A percentile compares a stretch with the other conserved stretches of the same genome.
Evolutionary conservation across 2,888 invertebrate species (phyloP).

Genomic region (Cheilosia vernalis): DNA sequence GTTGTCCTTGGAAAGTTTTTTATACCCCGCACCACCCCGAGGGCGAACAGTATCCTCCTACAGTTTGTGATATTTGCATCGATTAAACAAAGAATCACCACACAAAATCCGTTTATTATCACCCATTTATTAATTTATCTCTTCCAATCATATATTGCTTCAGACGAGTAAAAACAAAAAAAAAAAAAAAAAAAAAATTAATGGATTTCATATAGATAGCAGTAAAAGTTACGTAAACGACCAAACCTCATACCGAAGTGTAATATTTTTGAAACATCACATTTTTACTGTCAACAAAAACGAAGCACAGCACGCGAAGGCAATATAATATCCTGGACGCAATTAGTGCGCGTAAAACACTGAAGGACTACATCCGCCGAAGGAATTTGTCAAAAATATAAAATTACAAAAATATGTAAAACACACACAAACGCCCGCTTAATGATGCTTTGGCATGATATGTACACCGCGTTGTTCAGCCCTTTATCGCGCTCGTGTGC

Average conservation of each 20-base stretch:
- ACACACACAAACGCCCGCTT: slow-evolving; percentile 39
- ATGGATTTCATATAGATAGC: neutral
- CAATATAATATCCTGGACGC: slow-evolving; percentile 67
- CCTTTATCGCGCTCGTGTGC: slow-evolving; percentile 7
- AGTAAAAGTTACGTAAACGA: slow-evolving; percentile 24
- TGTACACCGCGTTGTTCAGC: slow-evolving; percentile 10
- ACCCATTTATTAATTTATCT: slow-evolving; percentile 48
- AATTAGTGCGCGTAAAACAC: slow-evolving; percentile 66
- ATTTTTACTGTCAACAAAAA: slow-evolving; percentile 47
- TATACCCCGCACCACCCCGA: neutral
- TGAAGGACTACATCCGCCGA: slow-evolving; percentile 54
- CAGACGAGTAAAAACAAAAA: neutral
- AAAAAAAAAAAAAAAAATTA: neutral
- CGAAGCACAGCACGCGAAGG: slow-evolving; percentile 53
- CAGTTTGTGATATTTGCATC: slow-evolving; percentile 52
- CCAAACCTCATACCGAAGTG: neutral
- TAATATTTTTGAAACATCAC: slow-evolving; percentile 49
- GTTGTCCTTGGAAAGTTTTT: slow-evolving; percentile 54
- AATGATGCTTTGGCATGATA: slow-evolving; percentile 68
- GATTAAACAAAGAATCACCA: slow-evolving; percentile 67
- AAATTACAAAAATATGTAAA: slow-evolving; percentile 58
- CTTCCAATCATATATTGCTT: slow-evolving; percentile 47
- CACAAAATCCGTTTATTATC: slow-evolving; percentile 48
- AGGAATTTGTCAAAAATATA: slow-evolving; percentile 67
- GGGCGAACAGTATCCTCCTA: neutral